Conservation (phyloP, 2,113 vertebrate genomes). For the Pseudopodoces humilis region DNA sequence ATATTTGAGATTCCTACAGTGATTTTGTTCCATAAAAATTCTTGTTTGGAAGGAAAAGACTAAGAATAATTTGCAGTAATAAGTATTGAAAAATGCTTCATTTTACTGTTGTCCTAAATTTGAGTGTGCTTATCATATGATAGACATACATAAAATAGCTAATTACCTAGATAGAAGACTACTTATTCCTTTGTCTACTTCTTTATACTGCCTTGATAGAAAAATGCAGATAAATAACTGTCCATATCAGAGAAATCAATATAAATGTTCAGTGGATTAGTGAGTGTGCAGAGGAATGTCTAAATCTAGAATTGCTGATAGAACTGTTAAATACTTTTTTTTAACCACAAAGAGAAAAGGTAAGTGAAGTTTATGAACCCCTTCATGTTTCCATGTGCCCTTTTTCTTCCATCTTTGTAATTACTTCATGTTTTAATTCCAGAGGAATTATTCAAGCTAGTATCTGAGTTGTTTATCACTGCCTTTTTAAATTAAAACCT, state of each 20-base stretch:
- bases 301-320: background rate
- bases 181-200: background rate
- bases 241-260: background rate
- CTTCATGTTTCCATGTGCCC: background rate
- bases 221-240: background rate
- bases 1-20: background rate
- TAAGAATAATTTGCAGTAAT: background rate
- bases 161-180: background rate
- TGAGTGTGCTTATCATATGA: background rate
- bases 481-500: background rate
- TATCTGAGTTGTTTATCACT: background rate
- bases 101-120: background rate
- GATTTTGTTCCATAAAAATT: background rate
- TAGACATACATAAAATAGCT: background rate
- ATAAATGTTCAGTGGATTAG: background rate
- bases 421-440: background rate
- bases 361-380: background rate
- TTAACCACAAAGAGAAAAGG: background rate
- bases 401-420: background rate
- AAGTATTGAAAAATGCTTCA: background rate
- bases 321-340: background rate
- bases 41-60: background rate
- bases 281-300: background rate
- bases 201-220: background rate
- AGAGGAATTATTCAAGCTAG: background rate